Base-by-base conservation (phyloP, 2,113 vertebrate species). In the Cromileptes altivelis region DNA sequence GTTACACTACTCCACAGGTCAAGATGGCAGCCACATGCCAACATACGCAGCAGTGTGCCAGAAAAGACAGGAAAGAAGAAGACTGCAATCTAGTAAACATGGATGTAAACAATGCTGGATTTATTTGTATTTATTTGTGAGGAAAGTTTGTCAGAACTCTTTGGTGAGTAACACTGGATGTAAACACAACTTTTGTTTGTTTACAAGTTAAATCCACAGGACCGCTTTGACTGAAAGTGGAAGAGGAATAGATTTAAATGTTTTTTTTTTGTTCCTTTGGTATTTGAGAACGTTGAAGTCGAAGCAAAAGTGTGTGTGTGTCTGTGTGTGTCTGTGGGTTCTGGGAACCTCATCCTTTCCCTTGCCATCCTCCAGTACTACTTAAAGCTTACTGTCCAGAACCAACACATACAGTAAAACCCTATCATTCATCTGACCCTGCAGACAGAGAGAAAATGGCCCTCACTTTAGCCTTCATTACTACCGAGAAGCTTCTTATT, bases 401-500 rank as follows among this genome's bases (percentile, higher is more conserved):
- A 74, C 37, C 30, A 75, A 85, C 50, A 76, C 70, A 55, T 88
- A 78, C 85, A 72, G 69, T 88, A 84, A 90, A 78, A 74, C 82
- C 57, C 71, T 69, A 74, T 82, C 78, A 70, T 80, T 89, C 79
- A 81, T 85, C 76, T 70, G 55, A 82, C 30, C 70, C 85, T 52
- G 56, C 40, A 60, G 53, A 74, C 10, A 65, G 27, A 85, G 45
- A 87, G 65, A 85, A 85, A 84, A 88, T 68, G 71, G 61, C 70
- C 75, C 61, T 57, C 65, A 72, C 40, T 82, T 80, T 77, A 78
- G 27, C 40, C 50, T 21, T 79, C 71, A 87, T 89, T 86, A 65
- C 70, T 80, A 56, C 77, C 42, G 23, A 89, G 82, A 89, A 91
- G 63, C 85, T 70, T 89, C 74, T 67, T 82, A 84, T 83, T 89